phyloP scores from a whole-genome alignment of 1,140 invertebrate species.

The Cydia amplana region DNA sequence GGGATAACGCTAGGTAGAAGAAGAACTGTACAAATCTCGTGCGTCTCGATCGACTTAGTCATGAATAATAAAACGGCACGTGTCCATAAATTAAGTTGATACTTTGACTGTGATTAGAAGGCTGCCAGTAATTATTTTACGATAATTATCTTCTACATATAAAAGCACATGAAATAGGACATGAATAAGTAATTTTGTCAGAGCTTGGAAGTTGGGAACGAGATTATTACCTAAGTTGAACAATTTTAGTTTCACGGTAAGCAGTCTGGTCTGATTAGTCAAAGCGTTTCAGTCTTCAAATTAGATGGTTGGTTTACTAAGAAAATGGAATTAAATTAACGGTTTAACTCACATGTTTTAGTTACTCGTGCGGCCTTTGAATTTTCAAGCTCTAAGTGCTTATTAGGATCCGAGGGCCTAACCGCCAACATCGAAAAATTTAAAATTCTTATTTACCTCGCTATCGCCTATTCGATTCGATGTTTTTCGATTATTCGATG shows the following conservation, averaged over 20 bases:
- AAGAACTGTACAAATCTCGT: not conserved
- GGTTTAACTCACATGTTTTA: too few relatives aligned
- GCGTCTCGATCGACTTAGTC: not conserved
- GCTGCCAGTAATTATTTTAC: not conserved
- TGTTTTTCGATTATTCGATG: too few relatives aligned
- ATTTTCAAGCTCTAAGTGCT: too few relatives aligned
- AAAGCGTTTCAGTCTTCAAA: not conserved
- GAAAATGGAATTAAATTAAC: too few relatives aligned
- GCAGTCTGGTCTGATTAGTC: not conserved
- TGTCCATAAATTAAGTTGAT: not conserved
- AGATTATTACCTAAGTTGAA: not conserved
- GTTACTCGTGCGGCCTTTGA: not conserved
- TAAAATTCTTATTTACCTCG: too few relatives aligned
- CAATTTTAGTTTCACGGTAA: not conserved
- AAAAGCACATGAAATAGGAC: not conserved
- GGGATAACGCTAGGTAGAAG: too few relatives aligned
- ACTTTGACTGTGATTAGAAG: not conserved
- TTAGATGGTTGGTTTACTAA: not conserved
- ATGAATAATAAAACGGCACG: not conserved
- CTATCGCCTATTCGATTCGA: too few relatives aligned
- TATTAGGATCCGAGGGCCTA: too few relatives aligned
- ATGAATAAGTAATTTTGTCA: not conserved
- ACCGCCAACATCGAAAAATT: too few relatives aligned
- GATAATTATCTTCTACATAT: constrained; percentile 6
- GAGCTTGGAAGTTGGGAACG: not conserved